phyloP scores from a whole-genome alignment of 2,113 vertebrate genomes.

The Lepisosteus osseus region DNA sequence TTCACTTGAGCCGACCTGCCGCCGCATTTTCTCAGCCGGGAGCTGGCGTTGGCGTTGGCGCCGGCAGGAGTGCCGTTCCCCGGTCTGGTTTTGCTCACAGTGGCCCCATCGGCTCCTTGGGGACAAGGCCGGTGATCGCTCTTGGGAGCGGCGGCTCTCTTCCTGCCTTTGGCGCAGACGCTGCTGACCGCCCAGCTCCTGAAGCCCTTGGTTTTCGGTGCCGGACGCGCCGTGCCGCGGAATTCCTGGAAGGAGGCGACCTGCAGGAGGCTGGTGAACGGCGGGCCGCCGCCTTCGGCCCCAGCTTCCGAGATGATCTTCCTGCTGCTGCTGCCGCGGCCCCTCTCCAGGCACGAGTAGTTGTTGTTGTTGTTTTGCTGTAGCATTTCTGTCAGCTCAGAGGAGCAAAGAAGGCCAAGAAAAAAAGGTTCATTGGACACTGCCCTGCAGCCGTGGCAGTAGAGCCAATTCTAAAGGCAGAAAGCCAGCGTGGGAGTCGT shows the following conservation, averaged over 20 bases:
- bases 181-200: slow-evolving; percentile 59
- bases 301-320: slow-evolving; percentile 54
- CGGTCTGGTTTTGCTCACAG: slow-evolving; percentile 39
- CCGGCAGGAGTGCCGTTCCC: background rate
- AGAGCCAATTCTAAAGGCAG: background rate
- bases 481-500: background rate
- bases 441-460: slow-evolving; percentile 4
- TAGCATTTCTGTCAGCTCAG: slow-evolving; percentile 59
- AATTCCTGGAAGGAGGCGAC: slow-evolving; percentile 35
- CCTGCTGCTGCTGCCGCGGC: slow-evolving; percentile 32
- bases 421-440: slow-evolving; percentile 29
- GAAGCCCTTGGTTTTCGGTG: slow-evolving; percentile 57
- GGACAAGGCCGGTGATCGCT: slow-evolving; percentile 36
- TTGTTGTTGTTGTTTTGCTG: slow-evolving; percentile 78
- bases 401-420: slow-evolving; percentile 22
- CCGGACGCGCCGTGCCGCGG: slow-evolving; percentile 43
- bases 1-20: slow-evolving; percentile 42
- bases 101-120: slow-evolving; percentile 21
- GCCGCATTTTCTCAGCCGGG: slow-evolving; percentile 28
- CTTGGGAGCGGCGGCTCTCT: slow-evolving; percentile 35
- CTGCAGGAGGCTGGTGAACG: slow-evolving; percentile 57
- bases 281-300: slow-evolving; percentile 35
- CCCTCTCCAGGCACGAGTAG: slow-evolving; percentile 61
- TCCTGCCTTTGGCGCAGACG: slow-evolving; percentile 53
- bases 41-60: background rate